These are phyloP conservation scores for Camponotus fellah DNA, from an alignment of 2,888 invertebrate species.

Conservation along the genomic window DNA sequence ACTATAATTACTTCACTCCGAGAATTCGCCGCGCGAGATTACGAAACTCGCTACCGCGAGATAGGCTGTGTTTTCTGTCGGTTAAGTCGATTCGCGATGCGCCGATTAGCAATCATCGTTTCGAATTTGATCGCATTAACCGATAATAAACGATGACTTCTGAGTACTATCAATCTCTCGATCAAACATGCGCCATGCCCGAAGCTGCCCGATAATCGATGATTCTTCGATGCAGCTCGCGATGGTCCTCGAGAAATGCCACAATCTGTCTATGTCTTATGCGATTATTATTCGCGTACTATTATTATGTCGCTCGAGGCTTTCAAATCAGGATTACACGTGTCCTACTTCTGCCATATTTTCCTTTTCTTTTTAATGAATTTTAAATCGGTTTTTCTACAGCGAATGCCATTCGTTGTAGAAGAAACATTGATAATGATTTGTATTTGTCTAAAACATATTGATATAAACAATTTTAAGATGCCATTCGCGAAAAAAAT, in stretches of 20 bases:
- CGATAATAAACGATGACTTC: constrained; percentile 42
- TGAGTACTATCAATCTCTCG: constrained; percentile 30
- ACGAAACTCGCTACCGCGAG: constrained; percentile 34
- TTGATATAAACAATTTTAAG: not conserved
- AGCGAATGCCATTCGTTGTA: not conserved
- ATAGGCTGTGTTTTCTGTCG: constrained; percentile 48
- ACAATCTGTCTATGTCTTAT: constrained; percentile 6
- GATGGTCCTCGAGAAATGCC: constrained; percentile 12
- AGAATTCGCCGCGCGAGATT: constrained; percentile 37
- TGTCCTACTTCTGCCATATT: constrained; percentile 4
- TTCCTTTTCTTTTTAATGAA: not conserved
- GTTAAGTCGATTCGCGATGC: constrained; percentile 27
- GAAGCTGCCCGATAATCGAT: constrained; percentile 40
- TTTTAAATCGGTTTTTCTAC: not conserved
- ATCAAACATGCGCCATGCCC: constrained; percentile 36
- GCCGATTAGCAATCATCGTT: constrained; percentile 55
- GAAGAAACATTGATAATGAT: not conserved
- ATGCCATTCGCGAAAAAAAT: not conserved
- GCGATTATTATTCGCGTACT: constrained; percentile 30
- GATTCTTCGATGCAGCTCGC: constrained; percentile 28
- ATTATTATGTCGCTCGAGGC: constrained; percentile 4
- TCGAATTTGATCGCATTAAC: constrained; percentile 52
- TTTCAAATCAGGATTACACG: not conserved
- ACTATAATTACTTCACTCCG: constrained; percentile 49
- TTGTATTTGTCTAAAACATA: not conserved